These are phyloP conservation scores for Microhierax caerulescens DNA, from an alignment of 2,797 vertebrate species.

Conservation along the genomic window DNA sequence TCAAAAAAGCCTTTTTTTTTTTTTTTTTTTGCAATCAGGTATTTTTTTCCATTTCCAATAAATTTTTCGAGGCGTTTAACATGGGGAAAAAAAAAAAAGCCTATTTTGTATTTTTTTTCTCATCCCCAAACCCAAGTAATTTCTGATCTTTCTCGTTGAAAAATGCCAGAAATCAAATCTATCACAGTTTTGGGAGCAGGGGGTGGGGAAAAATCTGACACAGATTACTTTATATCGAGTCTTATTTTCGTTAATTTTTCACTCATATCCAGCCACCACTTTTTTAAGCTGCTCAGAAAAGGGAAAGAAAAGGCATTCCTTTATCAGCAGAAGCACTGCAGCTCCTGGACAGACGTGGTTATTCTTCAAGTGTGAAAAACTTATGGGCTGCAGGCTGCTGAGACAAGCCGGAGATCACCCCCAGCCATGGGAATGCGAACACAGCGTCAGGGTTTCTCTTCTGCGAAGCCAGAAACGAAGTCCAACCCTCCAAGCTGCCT, in stretches of 20 bases:
- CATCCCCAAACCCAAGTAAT: not conserved
- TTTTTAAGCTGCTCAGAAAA: not conserved
- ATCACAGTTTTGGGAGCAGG: not conserved
- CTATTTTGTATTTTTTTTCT: not conserved
- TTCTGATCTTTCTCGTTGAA: not conserved
- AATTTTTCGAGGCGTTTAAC: not conserved
- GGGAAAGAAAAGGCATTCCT: not conserved
- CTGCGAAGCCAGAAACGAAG: not conserved
- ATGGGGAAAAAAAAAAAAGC: not conserved
- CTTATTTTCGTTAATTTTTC: not conserved
- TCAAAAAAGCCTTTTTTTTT: not conserved
- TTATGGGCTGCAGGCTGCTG: not conserved
- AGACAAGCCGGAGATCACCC: not conserved
- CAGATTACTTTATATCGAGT: not conserved
- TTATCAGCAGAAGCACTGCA: not conserved
- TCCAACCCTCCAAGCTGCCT: not conserved
- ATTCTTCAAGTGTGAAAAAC: not conserved
- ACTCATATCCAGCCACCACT: not conserved
- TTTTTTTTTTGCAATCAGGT: not conserved
- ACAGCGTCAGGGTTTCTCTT: not conserved
- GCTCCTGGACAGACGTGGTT: not conserved
- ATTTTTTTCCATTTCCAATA: not conserved
- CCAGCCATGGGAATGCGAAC: not conserved
- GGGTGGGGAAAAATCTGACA: not conserved
- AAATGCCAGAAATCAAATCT: not conserved